Base-by-base conservation (phyloP, 1,140 invertebrate genomes). In the Dinoponera quadriceps region DNA sequence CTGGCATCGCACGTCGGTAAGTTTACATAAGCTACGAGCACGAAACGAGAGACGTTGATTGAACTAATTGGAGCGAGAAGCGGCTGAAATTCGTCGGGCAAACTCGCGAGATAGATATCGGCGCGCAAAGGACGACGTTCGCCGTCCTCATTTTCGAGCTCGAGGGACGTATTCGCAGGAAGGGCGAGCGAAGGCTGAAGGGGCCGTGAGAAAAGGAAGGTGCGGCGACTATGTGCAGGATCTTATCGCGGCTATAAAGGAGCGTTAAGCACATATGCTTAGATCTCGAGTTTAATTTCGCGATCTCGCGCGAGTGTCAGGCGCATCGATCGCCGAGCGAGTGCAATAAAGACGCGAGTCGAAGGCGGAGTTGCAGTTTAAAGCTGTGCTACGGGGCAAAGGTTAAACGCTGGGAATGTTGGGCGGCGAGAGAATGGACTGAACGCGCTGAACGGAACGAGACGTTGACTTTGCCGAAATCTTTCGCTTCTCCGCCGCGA, bases 201-300 rank as follows among this genome's bases (percentile, higher is more conserved):
- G 25, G 18, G n/a, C 16, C 9, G n/a, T 22, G 33, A n/a, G 59
- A 55, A 54, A 44, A 16, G 38, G 29, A 62, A 49, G 57, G 68
- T 62, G 57, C n/a, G 29, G 49, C 38, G 7, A 9, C 38, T 68
- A 82, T 51, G 69, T 57, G n/a, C n/a, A n/a, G 77, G 88, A 88
- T 89, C 81, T 89, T 87, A 89, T 89, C 89, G 71, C 69, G 57
- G 60, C 38, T 44, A 11, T 49, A 83, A 81, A 72, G 62, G 69
- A 83, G 74, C 82, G 82, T 77, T 89, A 90, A 88, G 90, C 88
- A 91, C 88, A 90, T 87, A 89, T 87, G 86, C 90, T 90, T 88
- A 89, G 90, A 90, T 91, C 38, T 44, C 89, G 83, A 89, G 90
- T 86, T 90, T 91, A 91, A 91, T 91, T 90, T 82, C 66, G 44